Percentiles rank a stretch among this genome's conserved stretches.
These are phyloP conservation scores for Phortica variegata DNA, from an alignment of 1,140 invertebrate species.

Conservation along the genomic window DNA sequence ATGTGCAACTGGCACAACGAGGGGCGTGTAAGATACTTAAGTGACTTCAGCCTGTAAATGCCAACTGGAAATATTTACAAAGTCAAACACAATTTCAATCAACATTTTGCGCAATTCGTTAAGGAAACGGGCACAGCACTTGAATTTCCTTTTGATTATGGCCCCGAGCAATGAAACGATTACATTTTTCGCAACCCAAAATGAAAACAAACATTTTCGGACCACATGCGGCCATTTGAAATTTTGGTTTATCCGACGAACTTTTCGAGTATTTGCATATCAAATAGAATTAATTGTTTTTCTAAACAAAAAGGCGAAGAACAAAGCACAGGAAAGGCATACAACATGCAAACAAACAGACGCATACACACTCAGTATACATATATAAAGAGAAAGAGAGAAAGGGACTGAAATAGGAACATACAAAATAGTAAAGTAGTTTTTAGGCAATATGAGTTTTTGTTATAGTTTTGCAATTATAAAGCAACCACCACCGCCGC, in stretches of 20 bases:
- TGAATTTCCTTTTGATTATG: not conserved
- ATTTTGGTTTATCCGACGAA: constrained; percentile 20
- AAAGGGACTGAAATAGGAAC: no score
- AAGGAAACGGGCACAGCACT: constrained; percentile 12
- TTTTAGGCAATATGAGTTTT: no score
- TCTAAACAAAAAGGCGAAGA: constrained; percentile 35
- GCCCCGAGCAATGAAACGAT: constrained; percentile 4
- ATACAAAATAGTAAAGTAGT: constrained; percentile 8
- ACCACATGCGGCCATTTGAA: constrained; percentile 33
- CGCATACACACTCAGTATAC: constrained; percentile 29
- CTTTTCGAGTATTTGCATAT: no score
- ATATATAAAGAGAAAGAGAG: constrained; percentile 21
- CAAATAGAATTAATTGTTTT: constrained; percentile 54
- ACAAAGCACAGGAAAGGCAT: no score
- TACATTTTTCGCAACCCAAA: constrained; percentile 4
- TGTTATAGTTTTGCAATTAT: no score
- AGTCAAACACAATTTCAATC: constrained; percentile 48
- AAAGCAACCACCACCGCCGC: no score
- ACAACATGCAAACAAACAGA: no score
- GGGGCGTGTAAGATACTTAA: no score
- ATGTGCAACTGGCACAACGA: no score
- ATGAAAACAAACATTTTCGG: constrained; percentile 10
- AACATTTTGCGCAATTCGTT: constrained; percentile 3
- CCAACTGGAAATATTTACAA: constrained; percentile 36
- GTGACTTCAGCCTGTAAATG: no score